A percentile compares a stretch with the other conserved stretches of the same genome.
Evolutionary conservation across 2,888 invertebrate species (phyloP).

Genomic region (Gasteruption jaculator): DNA sequence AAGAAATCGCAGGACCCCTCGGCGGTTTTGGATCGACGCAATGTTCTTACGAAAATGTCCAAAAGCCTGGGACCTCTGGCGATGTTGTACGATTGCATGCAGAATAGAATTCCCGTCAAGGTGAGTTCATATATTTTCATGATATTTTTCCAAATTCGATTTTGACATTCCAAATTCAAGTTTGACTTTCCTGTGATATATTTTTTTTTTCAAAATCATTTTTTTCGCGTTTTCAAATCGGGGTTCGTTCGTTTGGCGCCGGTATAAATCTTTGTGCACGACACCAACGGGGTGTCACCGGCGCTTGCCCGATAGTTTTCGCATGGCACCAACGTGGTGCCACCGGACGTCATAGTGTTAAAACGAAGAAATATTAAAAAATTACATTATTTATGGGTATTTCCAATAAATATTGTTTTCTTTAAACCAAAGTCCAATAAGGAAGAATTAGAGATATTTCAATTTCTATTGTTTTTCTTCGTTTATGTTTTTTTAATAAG

Average conservation of each 20-base stretch:
- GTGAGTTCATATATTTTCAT: slow-evolving; percentile 54
- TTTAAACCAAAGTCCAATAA: slow-evolving; percentile 5
- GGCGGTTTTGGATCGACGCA: slow-evolving; percentile 41
- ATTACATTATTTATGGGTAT: too few relatives aligned
- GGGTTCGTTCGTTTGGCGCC: too few relatives aligned
- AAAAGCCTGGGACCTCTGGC: slow-evolving; percentile 60
- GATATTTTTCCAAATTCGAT: background rate
- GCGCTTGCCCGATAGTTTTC: too few relatives aligned
- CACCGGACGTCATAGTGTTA: too few relatives aligned
- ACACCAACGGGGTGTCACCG: too few relatives aligned
- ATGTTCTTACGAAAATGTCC: slow-evolving; percentile 57
- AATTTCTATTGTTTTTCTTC: too few relatives aligned
- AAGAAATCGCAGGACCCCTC: slow-evolving; percentile 22
- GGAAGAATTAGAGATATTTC: slow-evolving; percentile 20
- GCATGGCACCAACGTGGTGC: too few relatives aligned
- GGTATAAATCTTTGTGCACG: too few relatives aligned
- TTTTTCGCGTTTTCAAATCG: slow-evolving; percentile 3
- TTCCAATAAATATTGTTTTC: background rate
- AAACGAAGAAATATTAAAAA: too few relatives aligned
- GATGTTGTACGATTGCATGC: slow-evolving; percentile 61
- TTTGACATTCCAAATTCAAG: background rate
- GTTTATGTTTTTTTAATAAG: too few relatives aligned
- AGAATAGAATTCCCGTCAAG: slow-evolving; percentile 60
- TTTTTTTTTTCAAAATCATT: too few relatives aligned
- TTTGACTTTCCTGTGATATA: too few relatives aligned